Percentiles rank a stretch among this genome's conserved stretches.
Conservation (phyloP, 2,888 invertebrate genomes). For the Lepidonotus clava region DNA sequence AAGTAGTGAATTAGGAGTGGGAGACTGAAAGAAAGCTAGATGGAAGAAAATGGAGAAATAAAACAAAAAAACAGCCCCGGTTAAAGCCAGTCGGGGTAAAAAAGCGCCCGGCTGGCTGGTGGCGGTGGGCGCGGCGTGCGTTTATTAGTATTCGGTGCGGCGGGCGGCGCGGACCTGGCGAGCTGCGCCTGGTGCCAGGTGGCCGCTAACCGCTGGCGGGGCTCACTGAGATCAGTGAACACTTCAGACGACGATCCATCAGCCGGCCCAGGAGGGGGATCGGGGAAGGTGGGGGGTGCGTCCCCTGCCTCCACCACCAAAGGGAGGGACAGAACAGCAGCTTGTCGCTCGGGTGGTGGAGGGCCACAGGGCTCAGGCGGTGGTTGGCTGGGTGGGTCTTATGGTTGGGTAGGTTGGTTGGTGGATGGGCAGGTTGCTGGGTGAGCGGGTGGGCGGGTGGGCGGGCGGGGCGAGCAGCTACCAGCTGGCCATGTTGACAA, state of each 20-base stretch:
- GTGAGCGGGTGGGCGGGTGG: background rate
- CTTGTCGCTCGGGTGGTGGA: background rate
- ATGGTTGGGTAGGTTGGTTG: background rate
- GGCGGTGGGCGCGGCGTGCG: background rate
- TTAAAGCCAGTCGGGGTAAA: background rate
- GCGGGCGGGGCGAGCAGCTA: no score
- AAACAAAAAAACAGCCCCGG: no score
- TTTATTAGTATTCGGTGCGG: constrained; percentile 7
- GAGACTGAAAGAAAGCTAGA: no score
- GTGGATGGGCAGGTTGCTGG: background rate
- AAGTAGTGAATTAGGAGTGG: no score
- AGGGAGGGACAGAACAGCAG: background rate
- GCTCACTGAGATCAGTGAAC: background rate
- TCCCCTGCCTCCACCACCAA: constrained; percentile 1
- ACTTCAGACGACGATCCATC: constrained; percentile 12
- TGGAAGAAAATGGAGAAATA: no score
- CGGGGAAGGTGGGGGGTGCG: no score
- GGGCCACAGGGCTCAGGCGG: background rate
- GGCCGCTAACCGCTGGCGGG: background rate
- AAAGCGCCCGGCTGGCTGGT: background rate
- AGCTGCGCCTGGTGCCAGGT: constrained; percentile 10
- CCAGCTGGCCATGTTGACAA: constrained; percentile 1
- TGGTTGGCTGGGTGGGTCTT: background rate
- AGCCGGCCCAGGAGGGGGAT: background rate
- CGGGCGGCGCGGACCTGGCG: background rate